A percentile compares a stretch with the other conserved stretches of the same genome.
phyloP scores from a whole-genome alignment of 2,888 invertebrate species.

The Cataglyphis albicans region DNA sequence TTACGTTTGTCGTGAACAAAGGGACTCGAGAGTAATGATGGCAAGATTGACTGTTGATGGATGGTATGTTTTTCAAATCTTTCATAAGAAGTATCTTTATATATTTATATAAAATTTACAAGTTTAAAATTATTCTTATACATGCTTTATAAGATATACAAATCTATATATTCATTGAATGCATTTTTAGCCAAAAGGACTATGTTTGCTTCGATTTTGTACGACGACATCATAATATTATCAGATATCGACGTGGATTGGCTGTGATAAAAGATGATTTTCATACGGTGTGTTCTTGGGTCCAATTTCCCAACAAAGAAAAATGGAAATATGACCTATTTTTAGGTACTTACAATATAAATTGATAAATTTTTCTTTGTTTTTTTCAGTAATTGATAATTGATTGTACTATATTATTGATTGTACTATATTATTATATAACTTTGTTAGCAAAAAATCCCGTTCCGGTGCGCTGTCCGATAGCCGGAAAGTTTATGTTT shows the following conservation, averaged over 20 bases:
- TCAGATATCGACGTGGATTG: slow-evolving; percentile 94
- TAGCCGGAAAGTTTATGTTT: slow-evolving; percentile 98
- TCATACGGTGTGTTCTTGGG: slow-evolving; percentile 97
- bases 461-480: slow-evolving; percentile 96
- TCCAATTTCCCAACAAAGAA: slow-evolving; percentile 94
- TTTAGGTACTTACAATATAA: slow-evolving; percentile 86
- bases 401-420: background rate
- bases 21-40: slow-evolving; percentile 97
- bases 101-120: background rate
- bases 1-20: slow-evolving; percentile 97
- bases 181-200: slow-evolving; percentile 94
- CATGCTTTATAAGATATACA: background rate
- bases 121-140: background rate
- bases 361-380: background rate
- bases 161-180: slow-evolving; percentile 48
- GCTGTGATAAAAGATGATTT: slow-evolving; percentile 96
- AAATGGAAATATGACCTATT: slow-evolving; percentile 96
- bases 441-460: slow-evolving; percentile 91
- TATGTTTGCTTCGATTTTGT: slow-evolving; percentile 98
- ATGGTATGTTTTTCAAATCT: slow-evolving; percentile 87
- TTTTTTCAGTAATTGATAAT: slow-evolving; percentile 26
- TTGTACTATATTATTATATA: slow-evolving; percentile 1
- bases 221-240: slow-evolving; percentile 97
- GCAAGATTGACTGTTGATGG: slow-evolving; percentile 98
- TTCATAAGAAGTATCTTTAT: background rate